These are phyloP conservation scores for Actinia tenebrosa DNA, from an alignment of 64 coral and sea anemone species.

Conservation along the genomic window DNA sequence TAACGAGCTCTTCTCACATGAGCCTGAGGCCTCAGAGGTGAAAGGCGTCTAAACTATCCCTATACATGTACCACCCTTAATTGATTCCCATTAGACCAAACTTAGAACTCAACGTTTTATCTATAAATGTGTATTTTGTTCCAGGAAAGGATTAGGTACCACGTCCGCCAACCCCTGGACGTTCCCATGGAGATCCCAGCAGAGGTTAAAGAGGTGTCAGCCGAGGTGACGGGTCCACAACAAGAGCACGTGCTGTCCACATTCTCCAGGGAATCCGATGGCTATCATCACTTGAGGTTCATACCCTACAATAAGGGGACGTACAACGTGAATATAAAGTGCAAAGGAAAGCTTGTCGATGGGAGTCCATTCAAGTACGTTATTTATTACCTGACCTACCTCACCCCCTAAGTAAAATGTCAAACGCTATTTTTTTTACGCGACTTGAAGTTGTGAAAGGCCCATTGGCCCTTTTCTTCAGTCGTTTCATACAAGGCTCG, in stretches of 20 bases:
- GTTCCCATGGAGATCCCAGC: slow-evolving; percentile 85
- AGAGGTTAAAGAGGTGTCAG: slow-evolving; percentile 68
- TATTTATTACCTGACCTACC: neutral
- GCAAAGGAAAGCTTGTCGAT: slow-evolving; percentile 46
- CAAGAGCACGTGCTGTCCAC: slow-evolving; percentile 52
- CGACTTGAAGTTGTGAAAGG: no score
- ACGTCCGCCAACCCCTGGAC: slow-evolving; percentile 60
- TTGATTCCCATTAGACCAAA: no score
- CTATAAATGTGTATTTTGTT: no score
- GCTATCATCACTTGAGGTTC: slow-evolving; percentile 66
- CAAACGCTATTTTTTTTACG: no score
- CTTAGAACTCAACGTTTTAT: no score
- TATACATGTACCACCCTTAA: no score
- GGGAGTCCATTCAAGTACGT: slow-evolving; percentile 66
- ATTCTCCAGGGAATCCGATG: slow-evolving; percentile 60
- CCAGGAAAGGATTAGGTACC: slow-evolving; percentile 38
- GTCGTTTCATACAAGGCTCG: no score
- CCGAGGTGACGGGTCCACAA: slow-evolving; percentile 64
- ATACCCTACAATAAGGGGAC: slow-evolving; percentile 55
- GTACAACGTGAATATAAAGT: slow-evolving; percentile 59
- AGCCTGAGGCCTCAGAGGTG: no score
- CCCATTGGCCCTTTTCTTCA: no score
- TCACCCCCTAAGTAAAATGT: neutral
- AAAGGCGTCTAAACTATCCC: no score
- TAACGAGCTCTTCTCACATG: no score